A percentile compares a stretch with the other conserved stretches of the same genome.
Conservation (phyloP, 2,888 invertebrate species). For the Tipula lateralis region DNA sequence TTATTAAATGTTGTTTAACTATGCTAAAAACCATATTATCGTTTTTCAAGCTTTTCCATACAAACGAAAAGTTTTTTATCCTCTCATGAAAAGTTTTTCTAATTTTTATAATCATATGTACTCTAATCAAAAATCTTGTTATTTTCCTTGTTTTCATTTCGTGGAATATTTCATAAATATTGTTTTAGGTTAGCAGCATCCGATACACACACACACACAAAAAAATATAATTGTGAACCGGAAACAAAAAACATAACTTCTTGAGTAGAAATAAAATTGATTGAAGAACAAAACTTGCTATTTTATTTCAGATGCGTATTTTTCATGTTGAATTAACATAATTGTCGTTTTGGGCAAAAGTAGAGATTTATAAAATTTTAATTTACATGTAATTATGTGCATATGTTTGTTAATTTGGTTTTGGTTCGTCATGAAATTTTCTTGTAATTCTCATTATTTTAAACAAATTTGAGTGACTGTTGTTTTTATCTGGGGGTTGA, state of each 20-base stretch:
- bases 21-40: too few species aligned
- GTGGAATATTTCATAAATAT: background rate
- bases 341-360: background rate
- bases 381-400: background rate
- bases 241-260: background rate
- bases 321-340: background rate
- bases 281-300: background rate
- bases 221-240: background rate
- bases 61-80: too few species aligned
- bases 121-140: background rate
- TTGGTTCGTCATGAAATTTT: too few species aligned
- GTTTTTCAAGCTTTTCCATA: too few species aligned
- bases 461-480: too few species aligned
- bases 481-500: too few species aligned
- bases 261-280: background rate
- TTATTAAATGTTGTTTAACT: too few species aligned
- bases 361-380: background rate
- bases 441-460: too few species aligned
- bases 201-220: too few species aligned
- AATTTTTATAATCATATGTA: background rate
- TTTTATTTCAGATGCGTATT: background rate
- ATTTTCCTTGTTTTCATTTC: background rate
- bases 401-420: background rate
- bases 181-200: background rate
- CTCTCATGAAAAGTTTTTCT: background rate